These are phyloP conservation scores for Zoanthus gigantus DNA, from an alignment of 92 coral and sea anemone species.

Conservation along the genomic window DNA sequence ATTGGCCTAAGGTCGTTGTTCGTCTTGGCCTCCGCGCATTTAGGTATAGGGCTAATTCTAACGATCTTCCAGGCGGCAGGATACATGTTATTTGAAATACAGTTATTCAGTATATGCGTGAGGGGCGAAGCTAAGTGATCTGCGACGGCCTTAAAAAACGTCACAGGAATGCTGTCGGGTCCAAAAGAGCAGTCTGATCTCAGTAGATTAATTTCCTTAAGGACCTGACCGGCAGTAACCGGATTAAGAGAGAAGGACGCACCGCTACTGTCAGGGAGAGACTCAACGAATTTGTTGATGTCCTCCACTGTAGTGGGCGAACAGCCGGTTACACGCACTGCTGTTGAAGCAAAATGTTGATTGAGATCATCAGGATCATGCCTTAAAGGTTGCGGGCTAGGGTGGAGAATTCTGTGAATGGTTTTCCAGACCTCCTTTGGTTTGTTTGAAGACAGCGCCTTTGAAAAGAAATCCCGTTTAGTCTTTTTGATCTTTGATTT, in stretches of 20 bases:
- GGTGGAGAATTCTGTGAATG: not conserved
- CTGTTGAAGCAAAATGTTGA: not conserved
- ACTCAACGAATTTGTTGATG: not conserved
- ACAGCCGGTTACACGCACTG: not conserved
- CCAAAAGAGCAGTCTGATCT: constrained; percentile 16
- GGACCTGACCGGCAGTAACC: not conserved
- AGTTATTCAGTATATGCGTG: constrained; percentile 45
- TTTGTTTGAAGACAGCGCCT: not conserved
- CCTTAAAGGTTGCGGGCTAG: not conserved
- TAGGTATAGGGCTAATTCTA: constrained; percentile 13
- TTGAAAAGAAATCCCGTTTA: constrained; percentile 38
- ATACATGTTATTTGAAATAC: constrained; percentile 25
- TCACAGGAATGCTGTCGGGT: constrained; percentile 52
- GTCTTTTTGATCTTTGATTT: constrained; percentile 52
- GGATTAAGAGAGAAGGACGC: not conserved
- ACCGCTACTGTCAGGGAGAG: not conserved
- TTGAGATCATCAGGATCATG: not conserved
- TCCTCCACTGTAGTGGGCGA: not conserved
- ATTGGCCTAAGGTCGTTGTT: constrained; percentile 5
- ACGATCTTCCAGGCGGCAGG: constrained; percentile 53
- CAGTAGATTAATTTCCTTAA: not conserved
- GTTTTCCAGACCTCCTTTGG: not conserved
- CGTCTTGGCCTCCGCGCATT: not conserved
- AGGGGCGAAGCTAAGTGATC: constrained; percentile 44
- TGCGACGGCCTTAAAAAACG: constrained; percentile 40